Percentiles rank a stretch among this genome's conserved stretches.
phyloP scores from a whole-genome alignment of 1,140 invertebrate genomes.

The Caenorhabditis remanei region DNA sequence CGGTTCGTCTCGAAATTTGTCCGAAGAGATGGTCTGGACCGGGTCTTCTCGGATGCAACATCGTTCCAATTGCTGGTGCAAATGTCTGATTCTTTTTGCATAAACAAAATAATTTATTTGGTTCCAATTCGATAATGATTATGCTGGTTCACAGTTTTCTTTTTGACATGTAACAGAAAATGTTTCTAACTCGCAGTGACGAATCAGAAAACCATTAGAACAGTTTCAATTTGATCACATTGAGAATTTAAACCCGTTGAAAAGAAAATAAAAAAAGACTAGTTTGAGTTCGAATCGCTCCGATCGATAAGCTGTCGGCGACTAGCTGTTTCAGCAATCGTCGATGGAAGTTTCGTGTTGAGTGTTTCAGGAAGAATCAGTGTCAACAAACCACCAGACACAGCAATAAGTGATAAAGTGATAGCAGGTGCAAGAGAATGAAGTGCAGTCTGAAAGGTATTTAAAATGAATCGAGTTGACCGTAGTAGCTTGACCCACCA shows the following conservation, averaged over 20 bases:
- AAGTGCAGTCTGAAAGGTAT: slow-evolving; percentile 61
- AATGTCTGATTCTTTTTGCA: not conserved
- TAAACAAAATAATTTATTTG: slow-evolving; percentile 28
- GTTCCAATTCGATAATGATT: slow-evolving; percentile 2
- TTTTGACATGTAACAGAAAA: not conserved
- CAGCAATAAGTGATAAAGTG: slow-evolving; percentile 54
- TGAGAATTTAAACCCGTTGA: slow-evolving; percentile 6
- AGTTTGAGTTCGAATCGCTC: slow-evolving; percentile 45
- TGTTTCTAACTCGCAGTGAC: not conserved
- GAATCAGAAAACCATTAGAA: not conserved
- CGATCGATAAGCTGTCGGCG: slow-evolving; percentile 34
- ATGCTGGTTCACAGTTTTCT: not conserved
- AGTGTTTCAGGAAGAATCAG: slow-evolving; percentile 65
- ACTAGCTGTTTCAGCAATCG: slow-evolving; percentile 54
- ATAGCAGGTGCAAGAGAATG: slow-evolving; percentile 54
- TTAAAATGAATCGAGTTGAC: not conserved
- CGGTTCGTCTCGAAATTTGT: slow-evolving; percentile 57
- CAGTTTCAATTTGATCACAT: slow-evolving; percentile 27
- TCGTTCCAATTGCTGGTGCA: slow-evolving; percentile 25
- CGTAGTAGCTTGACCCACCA: slow-evolving; percentile 49
- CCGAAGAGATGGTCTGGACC: slow-evolving; percentile 56
- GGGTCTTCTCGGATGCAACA: slow-evolving; percentile 58
- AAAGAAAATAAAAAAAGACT: not conserved
- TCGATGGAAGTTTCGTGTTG: slow-evolving; percentile 60
- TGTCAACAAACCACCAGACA: slow-evolving; percentile 58